Percentiles rank a stretch among this genome's conserved stretches.
Evolutionary conservation across 1,140 invertebrate genomes (phyloP).

Genomic region (Chironomus striatipennis): DNA sequence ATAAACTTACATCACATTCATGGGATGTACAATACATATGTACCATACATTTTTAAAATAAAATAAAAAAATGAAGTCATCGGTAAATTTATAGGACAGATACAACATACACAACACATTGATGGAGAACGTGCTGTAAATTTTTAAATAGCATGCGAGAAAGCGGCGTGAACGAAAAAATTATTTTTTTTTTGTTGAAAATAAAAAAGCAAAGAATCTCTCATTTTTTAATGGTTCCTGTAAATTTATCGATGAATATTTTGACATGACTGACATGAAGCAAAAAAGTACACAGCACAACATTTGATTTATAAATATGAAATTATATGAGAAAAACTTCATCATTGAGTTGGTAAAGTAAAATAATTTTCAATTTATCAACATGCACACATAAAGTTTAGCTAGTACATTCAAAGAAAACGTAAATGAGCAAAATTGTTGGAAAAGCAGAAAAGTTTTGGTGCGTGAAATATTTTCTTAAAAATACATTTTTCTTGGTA

Average conservation of each 20-base stretch:
- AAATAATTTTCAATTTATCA: constrained; percentile 4
- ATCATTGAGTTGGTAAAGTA: not conserved
- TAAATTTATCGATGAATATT: not conserved
- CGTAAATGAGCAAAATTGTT: too few species aligned
- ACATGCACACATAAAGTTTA: not conserved
- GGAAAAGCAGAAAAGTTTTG: too few species aligned
- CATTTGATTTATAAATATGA: too few species aligned
- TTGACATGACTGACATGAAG: not conserved
- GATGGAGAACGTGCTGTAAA: constrained; percentile 5
- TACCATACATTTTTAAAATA: too few species aligned
- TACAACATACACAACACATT: constrained; percentile 17
- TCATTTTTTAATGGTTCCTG: not conserved
- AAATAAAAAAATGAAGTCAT: too few species aligned
- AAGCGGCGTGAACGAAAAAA: not conserved
- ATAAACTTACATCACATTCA: not conserved
- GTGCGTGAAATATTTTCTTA: too few species aligned
- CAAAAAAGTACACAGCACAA: too few species aligned
- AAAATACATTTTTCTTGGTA: too few species aligned
- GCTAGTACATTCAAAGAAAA: too few species aligned
- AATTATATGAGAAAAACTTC: constrained; percentile 2
- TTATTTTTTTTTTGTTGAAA: too few species aligned
- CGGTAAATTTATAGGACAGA: not conserved
- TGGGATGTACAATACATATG: too few species aligned
- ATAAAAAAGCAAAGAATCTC: too few species aligned
- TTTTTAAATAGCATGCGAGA: not conserved